phyloP scores from a whole-genome alignment of 2,888 invertebrate genomes.

The Nysson spinosus region DNA sequence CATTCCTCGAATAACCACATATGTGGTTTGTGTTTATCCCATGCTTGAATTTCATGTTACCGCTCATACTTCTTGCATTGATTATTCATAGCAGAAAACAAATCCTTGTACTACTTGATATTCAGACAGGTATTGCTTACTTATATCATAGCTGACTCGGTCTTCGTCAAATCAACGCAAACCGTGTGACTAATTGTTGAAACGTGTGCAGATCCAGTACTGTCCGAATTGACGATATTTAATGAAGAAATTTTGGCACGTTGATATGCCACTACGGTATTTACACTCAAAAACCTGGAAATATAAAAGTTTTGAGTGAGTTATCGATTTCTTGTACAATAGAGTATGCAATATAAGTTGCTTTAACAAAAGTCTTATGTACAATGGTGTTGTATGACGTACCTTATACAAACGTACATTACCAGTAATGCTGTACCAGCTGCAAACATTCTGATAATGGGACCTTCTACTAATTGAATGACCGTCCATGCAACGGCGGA shows the following conservation, averaged over 20 bases:
- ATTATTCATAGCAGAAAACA: slow-evolving; percentile 16
- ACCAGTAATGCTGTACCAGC: slow-evolving; percentile 90
- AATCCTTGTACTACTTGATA: background rate
- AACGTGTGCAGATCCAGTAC: slow-evolving; percentile 65
- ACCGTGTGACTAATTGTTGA: slow-evolving; percentile 80
- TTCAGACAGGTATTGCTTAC: slow-evolving; percentile 24
- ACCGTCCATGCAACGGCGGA: slow-evolving; percentile 89
- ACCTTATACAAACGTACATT: slow-evolving; percentile 91
- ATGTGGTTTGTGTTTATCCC: slow-evolving; percentile 13
- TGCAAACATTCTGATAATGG: slow-evolving; percentile 87
- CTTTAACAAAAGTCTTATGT: background rate
- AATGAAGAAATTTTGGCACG: slow-evolving; percentile 93
- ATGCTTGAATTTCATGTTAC: slow-evolving; percentile 1
- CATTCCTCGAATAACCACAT: too few species aligned
- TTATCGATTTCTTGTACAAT: too few species aligned
- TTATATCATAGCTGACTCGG: slow-evolving; percentile 61
- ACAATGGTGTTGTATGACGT: slow-evolving; percentile 58
- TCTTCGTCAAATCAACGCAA: slow-evolving; percentile 76
- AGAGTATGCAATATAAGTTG: too few species aligned
- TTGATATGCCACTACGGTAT: slow-evolving; percentile 93
- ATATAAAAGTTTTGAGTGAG: too few species aligned
- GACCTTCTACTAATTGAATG: slow-evolving; percentile 87
- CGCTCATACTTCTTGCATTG: slow-evolving; percentile 1
- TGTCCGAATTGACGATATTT: slow-evolving; percentile 81
- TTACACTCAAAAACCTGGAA: slow-evolving; percentile 89